These are phyloP conservation scores for Chaenocephalus aceratus DNA, from an alignment of 2,113 vertebrate genomes.

Conservation along the genomic window DNA sequence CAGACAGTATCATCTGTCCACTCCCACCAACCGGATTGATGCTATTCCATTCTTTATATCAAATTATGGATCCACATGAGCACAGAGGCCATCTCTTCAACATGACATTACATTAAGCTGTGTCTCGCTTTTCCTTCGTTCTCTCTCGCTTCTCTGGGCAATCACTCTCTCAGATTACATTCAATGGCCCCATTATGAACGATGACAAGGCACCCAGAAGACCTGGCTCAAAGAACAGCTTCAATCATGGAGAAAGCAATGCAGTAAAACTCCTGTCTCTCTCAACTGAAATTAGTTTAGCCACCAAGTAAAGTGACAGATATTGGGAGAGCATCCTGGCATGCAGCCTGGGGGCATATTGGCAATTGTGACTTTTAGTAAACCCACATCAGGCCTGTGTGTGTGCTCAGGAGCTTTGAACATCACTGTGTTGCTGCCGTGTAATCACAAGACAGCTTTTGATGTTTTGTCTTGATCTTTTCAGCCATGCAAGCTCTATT, in stretches of 20 bases:
- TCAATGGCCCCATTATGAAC: constrained; percentile 47
- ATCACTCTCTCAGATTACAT: constrained; percentile 50
- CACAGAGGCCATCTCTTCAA: constrained; percentile 15
- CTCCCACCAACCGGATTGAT: constrained; percentile 10
- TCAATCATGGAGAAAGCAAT: constrained; percentile 30
- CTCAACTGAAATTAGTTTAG: constrained; percentile 53
- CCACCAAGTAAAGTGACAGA: constrained; percentile 52
- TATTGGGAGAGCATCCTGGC: constrained; percentile 38
- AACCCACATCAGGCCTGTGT: neutral
- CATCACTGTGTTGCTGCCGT: neutral
- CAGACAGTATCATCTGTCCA: neutral
- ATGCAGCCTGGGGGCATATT: constrained; percentile 7
- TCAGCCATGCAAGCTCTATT: too few relatives aligned
- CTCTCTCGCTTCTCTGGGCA: constrained; percentile 32
- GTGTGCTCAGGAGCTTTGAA: neutral
- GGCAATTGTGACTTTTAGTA: neutral
- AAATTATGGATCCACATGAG: constrained; percentile 34
- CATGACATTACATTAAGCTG: constrained; percentile 34
- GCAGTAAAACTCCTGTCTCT: constrained; percentile 13
- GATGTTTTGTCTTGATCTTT: too few relatives aligned
- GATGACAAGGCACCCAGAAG: constrained; percentile 42
- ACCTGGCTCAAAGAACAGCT: constrained; percentile 6
- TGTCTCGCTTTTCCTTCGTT: constrained; percentile 8
- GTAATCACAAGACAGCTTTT: too few relatives aligned
- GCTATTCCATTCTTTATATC: constrained; percentile 30